Conservation (phyloP, 2,113 vertebrate genomes). For the Ctenodactylus gundi region DNA sequence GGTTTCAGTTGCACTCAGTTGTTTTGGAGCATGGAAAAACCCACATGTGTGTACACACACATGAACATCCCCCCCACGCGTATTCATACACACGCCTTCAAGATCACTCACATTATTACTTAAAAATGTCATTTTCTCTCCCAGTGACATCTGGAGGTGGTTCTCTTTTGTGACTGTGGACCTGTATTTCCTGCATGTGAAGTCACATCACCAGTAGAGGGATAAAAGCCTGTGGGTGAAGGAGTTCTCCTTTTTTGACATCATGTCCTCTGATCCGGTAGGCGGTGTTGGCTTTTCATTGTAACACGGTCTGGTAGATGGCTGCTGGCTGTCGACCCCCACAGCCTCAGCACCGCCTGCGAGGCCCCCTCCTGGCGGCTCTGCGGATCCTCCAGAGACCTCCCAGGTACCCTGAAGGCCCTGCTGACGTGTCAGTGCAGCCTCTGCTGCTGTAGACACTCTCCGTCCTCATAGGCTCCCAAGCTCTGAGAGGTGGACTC, state of each 20-base stretch:
- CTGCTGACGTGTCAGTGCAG: neutral
- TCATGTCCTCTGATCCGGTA: accelerated
- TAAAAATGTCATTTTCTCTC: neutral
- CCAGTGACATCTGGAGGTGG: neutral
- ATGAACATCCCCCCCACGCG: no score
- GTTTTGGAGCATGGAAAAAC: neutral
- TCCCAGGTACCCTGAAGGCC: neutral
- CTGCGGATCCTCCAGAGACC: neutral
- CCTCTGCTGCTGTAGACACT: neutral
- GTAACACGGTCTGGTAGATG: no score
- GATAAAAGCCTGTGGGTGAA: accelerated
- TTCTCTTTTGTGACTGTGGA: neutral
- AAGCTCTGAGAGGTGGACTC: no score
- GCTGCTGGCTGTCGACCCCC: neutral
- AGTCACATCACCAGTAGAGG: neutral
- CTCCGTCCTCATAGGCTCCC: no score
- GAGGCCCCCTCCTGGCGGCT: no score
- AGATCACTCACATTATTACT: neutral
- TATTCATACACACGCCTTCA: no score
- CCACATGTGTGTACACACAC: no score
- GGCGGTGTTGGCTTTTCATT: neutral
- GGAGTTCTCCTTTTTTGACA: neutral
- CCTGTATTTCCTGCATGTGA: neutral
- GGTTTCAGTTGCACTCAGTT: neutral
- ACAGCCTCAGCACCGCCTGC: no score